phyloP scores from a whole-genome alignment of 2,888 invertebrate genomes.

The Pachycephus smyrnensis region DNA sequence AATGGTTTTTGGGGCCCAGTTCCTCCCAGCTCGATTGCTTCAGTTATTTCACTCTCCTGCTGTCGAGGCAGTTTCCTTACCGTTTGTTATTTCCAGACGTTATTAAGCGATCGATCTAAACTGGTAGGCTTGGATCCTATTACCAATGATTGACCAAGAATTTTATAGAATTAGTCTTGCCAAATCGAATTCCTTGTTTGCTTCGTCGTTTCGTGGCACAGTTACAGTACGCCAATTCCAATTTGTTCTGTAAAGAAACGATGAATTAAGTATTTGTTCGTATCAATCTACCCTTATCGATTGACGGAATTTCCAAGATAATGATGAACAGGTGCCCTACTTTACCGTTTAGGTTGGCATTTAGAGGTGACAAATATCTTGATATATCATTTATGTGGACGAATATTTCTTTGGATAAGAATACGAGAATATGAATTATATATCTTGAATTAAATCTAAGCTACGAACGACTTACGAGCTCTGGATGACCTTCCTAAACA shows the following conservation, averaged over 20 bases:
- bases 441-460: not conserved
- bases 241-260: not conserved
- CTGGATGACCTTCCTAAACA: not conserved
- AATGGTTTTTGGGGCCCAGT: not conserved
- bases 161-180: not conserved
- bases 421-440: not conserved
- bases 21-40: not conserved
- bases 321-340: not conserved
- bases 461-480: not conserved
- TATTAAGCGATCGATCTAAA: not conserved
- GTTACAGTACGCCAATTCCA: not conserved
- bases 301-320: not conserved
- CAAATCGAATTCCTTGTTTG: not conserved
- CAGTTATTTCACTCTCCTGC: not conserved
- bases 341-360: not conserved
- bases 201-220: not conserved
- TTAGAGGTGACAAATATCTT: not conserved
- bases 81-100: not conserved
- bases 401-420: not conserved
- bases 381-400: too few relatives aligned
- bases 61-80: not conserved
- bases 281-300: not conserved
- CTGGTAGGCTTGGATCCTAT: not conserved
- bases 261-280: not conserved
- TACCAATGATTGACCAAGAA: not conserved